Percentiles rank a stretch among this genome's conserved stretches.
These are phyloP conservation scores for Siderastrea siderea DNA, from an alignment of 92 coral and sea anemone genomes.

Conservation along the genomic window DNA sequence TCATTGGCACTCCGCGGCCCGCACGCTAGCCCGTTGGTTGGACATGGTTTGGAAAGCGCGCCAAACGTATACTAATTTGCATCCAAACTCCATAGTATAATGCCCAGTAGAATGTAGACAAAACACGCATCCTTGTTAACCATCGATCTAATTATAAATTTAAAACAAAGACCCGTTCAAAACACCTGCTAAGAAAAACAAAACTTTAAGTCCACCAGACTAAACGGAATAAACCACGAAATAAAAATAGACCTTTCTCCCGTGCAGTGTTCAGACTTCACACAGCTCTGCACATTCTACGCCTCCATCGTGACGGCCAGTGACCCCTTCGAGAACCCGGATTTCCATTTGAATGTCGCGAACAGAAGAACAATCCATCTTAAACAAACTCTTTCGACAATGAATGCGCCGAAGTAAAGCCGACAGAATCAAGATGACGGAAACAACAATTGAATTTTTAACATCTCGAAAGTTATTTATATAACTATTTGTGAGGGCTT, in stretches of 20 bases:
- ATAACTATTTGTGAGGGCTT: conserved; percentile 1
- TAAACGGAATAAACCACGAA: neutral
- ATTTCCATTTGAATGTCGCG: conserved; percentile 21
- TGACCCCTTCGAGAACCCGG: neutral
- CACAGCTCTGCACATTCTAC: neutral
- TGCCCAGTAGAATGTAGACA: conserved; percentile 3
- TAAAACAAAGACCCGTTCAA: neutral
- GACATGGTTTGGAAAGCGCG: neutral
- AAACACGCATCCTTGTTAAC: neutral
- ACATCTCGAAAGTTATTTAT: conserved; percentile 11
- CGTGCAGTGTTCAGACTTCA: neutral
- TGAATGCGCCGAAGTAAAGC: neutral
- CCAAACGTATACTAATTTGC: neutral
- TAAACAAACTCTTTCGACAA: neutral
- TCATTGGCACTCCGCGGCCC: neutral
- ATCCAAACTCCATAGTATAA: neutral
- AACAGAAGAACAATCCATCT: neutral
- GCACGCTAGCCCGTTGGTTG: neutral
- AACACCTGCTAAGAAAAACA: conserved; percentile 19
- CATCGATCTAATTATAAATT: neutral
- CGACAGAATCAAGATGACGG: neutral
- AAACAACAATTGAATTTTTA: neutral
- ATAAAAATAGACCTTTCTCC: neutral
- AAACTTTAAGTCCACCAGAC: conserved; percentile 3
- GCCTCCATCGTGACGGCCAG: neutral